Conservation (phyloP, 2,888 invertebrate genomes). For the Acheta domesticus region DNA sequence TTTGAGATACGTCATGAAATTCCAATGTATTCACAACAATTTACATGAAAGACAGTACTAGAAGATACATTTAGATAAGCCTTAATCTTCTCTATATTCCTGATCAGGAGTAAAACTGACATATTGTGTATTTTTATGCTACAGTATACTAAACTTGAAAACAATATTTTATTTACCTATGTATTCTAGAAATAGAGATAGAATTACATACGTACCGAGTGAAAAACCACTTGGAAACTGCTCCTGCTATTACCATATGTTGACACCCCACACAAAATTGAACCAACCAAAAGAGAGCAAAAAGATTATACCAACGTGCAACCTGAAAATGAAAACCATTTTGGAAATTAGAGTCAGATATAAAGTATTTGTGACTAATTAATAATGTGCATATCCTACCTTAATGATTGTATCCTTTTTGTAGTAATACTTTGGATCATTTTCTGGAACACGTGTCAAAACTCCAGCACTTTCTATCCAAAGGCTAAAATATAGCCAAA, state of each 20-base stretch:
- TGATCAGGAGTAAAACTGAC: too few species aligned
- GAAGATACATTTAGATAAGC: too few species aligned
- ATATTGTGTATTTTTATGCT: not conserved
- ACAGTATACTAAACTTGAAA: not conserved
- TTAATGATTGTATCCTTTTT: constrained; percentile 49
- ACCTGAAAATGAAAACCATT: constrained; percentile 40
- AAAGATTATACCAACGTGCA: constrained; percentile 48
- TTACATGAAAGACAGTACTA: too few species aligned
- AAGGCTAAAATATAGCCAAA: constrained; percentile 59
- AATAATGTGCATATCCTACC: constrained; percentile 36
- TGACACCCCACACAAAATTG: constrained; percentile 62
- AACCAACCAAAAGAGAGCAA: constrained; percentile 58
- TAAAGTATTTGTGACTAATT: not conserved
- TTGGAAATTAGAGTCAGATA: not conserved
- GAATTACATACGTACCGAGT: constrained; percentile 49
- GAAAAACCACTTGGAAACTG: constrained; percentile 64
- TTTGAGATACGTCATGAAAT: too few species aligned
- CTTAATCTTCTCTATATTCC: too few species aligned
- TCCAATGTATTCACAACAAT: too few species aligned
- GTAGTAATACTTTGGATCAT: constrained; percentile 42
- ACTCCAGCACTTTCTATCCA: constrained; percentile 62
- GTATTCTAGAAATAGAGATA: not conserved
- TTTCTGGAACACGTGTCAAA: constrained; percentile 40
- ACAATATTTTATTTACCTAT: not conserved
- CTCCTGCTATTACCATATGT: constrained; percentile 59